These are phyloP conservation scores for Exephanes ischioxanthus DNA, from an alignment of 2,888 invertebrate genomes.

Conservation along the genomic window DNA sequence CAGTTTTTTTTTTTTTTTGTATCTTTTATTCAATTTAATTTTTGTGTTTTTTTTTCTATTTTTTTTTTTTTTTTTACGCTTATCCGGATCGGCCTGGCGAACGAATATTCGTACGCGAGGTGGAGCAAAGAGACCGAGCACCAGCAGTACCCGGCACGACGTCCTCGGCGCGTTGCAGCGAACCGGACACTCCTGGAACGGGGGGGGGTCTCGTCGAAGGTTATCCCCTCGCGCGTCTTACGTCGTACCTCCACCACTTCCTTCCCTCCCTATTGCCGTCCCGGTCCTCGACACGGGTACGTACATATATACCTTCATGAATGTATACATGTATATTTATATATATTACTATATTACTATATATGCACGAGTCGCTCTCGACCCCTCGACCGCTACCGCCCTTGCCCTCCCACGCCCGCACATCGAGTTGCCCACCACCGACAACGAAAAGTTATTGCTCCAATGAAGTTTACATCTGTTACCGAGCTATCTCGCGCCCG, in stretches of 20 bases:
- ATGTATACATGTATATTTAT: background rate
- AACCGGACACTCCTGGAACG: conserved; percentile 79
- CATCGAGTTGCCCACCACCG: background rate
- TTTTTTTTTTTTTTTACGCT: background rate
- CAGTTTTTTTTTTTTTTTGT: background rate
- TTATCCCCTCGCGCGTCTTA: conserved; percentile 75
- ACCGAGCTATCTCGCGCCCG: conserved; percentile 26
- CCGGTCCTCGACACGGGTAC: conserved; percentile 69
- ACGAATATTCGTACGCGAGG: background rate
- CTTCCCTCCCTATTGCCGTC: conserved; percentile 65
- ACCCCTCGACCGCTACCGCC: conserved; percentile 30
- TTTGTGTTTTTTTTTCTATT: background rate
- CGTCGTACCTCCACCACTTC: conserved; percentile 72
- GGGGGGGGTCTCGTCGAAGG: conserved; percentile 66
- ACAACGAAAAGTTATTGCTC: conserved; percentile 41
- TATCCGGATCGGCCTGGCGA: background rate
- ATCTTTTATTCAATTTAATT: background rate
- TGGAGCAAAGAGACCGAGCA: conserved; percentile 26
- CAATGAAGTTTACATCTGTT: conserved; percentile 51
- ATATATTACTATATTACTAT: background rate
- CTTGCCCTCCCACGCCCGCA: conserved; percentile 28
- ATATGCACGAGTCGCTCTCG: conserved; percentile 41
- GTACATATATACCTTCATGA: conserved; percentile 7
- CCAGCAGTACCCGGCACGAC: conserved; percentile 58
- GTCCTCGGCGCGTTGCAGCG: conserved; percentile 77